phyloP scores from a whole-genome alignment of 1,140 invertebrate species.

The Scaptomyza hsui region DNA sequence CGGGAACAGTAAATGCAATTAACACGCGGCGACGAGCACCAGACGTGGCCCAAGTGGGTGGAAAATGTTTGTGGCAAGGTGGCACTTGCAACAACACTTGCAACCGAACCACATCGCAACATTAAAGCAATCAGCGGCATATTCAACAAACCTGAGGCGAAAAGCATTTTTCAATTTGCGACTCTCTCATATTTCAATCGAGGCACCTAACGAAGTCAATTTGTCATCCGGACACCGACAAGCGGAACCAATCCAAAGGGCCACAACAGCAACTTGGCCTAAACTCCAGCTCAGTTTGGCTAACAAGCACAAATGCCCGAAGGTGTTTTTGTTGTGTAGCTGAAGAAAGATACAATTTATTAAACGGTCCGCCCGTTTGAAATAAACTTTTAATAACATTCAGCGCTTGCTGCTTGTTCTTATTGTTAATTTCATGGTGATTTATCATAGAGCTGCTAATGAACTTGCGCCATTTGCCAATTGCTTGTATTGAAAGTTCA shows the following conservation, averaged over 20 bases:
- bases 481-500: constrained; percentile 28
- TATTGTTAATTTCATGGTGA: constrained; percentile 73
- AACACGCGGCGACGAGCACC: constrained; percentile 25
- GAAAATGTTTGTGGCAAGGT: constrained; percentile 7
- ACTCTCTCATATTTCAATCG: constrained; percentile 60
- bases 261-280: neutral
- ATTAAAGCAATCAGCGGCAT: constrained; percentile 53
- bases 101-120: neutral
- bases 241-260: constrained; percentile 6
- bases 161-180: constrained; percentile 71
- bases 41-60: constrained; percentile 16
- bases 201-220: constrained; percentile 71
- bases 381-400: constrained; percentile 65
- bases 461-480: constrained; percentile 33
- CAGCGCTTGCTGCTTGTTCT: constrained; percentile 41
- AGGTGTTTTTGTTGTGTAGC: constrained; percentile 29
- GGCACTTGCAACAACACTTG: constrained; percentile 18
- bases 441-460: constrained; percentile 51
- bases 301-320: constrained; percentile 25
- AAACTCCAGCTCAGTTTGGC: neutral
- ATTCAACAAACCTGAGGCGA: constrained; percentile 58
- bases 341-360: constrained; percentile 47
- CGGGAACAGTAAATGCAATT: constrained; percentile 40
- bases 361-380: constrained; percentile 49
- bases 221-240: constrained; percentile 62